Conservation (phyloP, 2,113 vertebrate species). For the Arenaria interpres region DNA sequence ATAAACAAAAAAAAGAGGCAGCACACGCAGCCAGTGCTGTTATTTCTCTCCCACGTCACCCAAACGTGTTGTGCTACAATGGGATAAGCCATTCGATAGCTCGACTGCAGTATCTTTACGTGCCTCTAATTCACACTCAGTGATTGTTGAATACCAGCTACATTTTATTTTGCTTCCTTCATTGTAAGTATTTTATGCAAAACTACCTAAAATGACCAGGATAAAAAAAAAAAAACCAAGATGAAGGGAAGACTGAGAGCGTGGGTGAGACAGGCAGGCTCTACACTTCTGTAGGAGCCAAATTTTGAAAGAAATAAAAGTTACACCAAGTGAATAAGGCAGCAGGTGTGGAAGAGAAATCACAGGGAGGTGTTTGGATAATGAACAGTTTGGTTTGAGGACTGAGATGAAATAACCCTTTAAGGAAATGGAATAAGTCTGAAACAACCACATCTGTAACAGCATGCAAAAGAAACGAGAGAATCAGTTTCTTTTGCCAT, state of each 20-base stretch:
- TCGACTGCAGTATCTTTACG: not conserved
- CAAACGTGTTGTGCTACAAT: not conserved
- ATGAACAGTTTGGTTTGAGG: not conserved
- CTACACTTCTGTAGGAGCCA: not conserved
- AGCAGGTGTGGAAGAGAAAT: not conserved
- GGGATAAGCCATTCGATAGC: not conserved
- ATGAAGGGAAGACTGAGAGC: not conserved
- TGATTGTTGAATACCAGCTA: not conserved
- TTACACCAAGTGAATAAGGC: not conserved
- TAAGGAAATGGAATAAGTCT: not conserved
- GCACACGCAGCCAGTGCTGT: not conserved
- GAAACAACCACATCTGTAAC: not conserved
- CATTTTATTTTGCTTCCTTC: not conserved
- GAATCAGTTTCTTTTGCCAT: not conserved
- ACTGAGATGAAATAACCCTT: not conserved
- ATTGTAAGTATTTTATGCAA: not conserved
- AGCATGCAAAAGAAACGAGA: not conserved
- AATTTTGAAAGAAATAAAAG: not conserved
- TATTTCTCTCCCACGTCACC: not conserved
- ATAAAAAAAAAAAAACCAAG: not conserved
- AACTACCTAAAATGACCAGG: not conserved
- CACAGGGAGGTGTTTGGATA: not conserved
- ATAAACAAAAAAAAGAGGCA: not conserved
- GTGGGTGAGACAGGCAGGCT: not conserved
- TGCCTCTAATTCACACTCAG: not conserved